Evolutionary conservation across 2,797 vertebrate genomes (phyloP).

Genomic region (Pangasius djambal): DNA sequence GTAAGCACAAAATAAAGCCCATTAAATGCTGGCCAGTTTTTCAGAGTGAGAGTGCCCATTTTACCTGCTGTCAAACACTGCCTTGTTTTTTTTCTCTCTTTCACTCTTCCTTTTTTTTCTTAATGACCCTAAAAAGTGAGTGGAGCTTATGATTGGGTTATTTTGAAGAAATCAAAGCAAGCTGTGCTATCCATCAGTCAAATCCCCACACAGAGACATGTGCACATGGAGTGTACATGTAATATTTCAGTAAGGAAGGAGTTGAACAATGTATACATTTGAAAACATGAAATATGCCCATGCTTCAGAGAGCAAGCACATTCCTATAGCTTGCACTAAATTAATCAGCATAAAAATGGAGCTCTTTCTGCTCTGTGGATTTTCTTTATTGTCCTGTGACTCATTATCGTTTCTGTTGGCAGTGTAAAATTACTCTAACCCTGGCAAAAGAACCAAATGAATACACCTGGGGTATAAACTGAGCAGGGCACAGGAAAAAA

Average conservation of each 20-base stretch:
- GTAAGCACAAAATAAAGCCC: constrained; percentile 61
- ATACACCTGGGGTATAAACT: background rate
- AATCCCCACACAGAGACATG: constrained; percentile 12
- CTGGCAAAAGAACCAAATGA: background rate
- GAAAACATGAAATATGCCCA: constrained; percentile 23
- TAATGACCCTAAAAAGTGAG: constrained; percentile 71
- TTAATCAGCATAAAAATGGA: constrained; percentile 41
- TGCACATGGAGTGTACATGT: background rate
- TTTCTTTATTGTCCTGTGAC: constrained; percentile 36
- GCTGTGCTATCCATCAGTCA: constrained; percentile 64
- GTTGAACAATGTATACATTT: constrained; percentile 21
- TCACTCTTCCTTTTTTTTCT: constrained; percentile 38
- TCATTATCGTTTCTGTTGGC: constrained; percentile 35
- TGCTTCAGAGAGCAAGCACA: constrained; percentile 17
- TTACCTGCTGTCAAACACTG: constrained; percentile 57
- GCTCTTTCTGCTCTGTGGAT: constrained; percentile 38
- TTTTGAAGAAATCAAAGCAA: constrained; percentile 70
- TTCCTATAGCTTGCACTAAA: constrained; percentile 30
- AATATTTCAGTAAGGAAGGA: constrained; percentile 4
- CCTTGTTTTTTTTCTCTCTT: constrained; percentile 38
- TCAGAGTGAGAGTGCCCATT: constrained; percentile 61
- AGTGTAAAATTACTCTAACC: constrained; percentile 19
- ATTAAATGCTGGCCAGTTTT: constrained; percentile 59
- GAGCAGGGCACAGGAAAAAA: background rate
- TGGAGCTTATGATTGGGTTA: constrained; percentile 71